A percentile compares a stretch with the other conserved stretches of the same genome.
These are phyloP conservation scores for Lasiommata megera DNA, from an alignment of 2,888 invertebrate genomes.

Conservation along the genomic window DNA sequence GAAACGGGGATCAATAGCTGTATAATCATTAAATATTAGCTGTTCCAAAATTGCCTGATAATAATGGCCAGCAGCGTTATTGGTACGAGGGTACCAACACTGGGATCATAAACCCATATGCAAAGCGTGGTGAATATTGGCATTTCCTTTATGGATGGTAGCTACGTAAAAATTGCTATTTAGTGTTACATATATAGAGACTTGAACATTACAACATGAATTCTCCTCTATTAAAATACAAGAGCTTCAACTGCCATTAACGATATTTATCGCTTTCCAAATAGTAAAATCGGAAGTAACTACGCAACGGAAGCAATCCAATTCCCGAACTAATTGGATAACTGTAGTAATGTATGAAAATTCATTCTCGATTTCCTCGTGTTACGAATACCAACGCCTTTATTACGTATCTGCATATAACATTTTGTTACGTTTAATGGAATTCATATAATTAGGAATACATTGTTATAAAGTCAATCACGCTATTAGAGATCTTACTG, in stretches of 20 bases:
- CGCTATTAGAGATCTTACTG: neutral
- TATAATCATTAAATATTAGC: too few species aligned
- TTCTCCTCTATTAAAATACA: neutral
- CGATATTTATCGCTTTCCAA: slow-evolving; percentile 10
- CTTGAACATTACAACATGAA: too few species aligned
- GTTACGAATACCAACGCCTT: slow-evolving; percentile 14
- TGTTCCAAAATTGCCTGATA: too few species aligned
- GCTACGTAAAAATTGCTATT: too few species aligned
- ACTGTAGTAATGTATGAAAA: slow-evolving; percentile 26
- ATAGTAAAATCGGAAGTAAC: slow-evolving; percentile 27
- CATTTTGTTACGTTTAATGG: slow-evolving; percentile 4
- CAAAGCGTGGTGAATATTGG: too few species aligned
- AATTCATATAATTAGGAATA: neutral
- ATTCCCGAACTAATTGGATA: slow-evolving; percentile 33
- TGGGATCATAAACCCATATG: too few species aligned
- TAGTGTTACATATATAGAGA: too few species aligned
- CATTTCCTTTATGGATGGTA: too few species aligned
- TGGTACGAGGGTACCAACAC: too few species aligned
- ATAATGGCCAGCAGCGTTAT: too few species aligned
- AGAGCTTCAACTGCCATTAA: neutral
- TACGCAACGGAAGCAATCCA: slow-evolving; percentile 18
- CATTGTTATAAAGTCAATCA: neutral
- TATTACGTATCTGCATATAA: slow-evolving; percentile 25
- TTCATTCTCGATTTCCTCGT: slow-evolving; percentile 30
- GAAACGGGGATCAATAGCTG: too few species aligned